Base-by-base conservation (phyloP, 37 sponge, comb jelly and placozoan species). In the Spongilla lacustris region DNA sequence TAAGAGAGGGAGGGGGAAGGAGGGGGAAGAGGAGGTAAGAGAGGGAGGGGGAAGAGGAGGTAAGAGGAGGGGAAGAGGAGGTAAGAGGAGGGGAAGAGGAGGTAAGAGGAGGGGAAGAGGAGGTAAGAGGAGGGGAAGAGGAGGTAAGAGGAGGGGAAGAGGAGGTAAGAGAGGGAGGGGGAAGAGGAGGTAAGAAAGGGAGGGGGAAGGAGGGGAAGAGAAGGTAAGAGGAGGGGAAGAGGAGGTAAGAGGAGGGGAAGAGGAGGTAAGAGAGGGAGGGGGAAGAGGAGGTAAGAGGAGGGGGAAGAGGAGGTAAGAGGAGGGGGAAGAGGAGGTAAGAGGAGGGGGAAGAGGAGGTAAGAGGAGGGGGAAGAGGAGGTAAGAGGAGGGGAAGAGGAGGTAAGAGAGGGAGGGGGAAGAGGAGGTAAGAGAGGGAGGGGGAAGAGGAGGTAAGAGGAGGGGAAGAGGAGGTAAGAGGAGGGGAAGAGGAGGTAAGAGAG, bases 181-280 rank as follows among this genome's bases (percentile, higher is more conserved):
- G 33, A 27, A 8, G 80, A 31, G 25, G 27, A 79, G 12, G 0
- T 46, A 5, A 84, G 4, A 5, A n/a, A n/a, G n/a, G n/a, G n/a
- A n/a, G n/a, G 86, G 25, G 86, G 84, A 28, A 36, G 77, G 34
- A 71, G 25, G 24, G 75, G n/a, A 49, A 0, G 13, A 13, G 19
- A 37, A n/a, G n/a, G n/a, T n/a, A n/a, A n/a, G n/a, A n/a, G n/a
- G 21, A 25, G 8, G 2, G 1, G 33, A 27, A 8, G 80, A 31
- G 25, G 27, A 79, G 12, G 0, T 46, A 5, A 84, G 4, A 5
- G n/a, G n/a, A n/a, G n/a, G n/a, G n/a, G n/a, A n/a, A n/a, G n/a
- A n/a, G n/a, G n/a, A n/a, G n/a, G n/a, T 98, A 84, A 29, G 86
- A 81, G 29, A 36, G 77, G 34, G 71, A 41, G 24, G 75, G n/a